Evolutionary conservation across 2,797 vertebrate genomes (phyloP), one percentile per base, ranked within the genome.

Genomic region (Myripristis murdjan): DNA sequence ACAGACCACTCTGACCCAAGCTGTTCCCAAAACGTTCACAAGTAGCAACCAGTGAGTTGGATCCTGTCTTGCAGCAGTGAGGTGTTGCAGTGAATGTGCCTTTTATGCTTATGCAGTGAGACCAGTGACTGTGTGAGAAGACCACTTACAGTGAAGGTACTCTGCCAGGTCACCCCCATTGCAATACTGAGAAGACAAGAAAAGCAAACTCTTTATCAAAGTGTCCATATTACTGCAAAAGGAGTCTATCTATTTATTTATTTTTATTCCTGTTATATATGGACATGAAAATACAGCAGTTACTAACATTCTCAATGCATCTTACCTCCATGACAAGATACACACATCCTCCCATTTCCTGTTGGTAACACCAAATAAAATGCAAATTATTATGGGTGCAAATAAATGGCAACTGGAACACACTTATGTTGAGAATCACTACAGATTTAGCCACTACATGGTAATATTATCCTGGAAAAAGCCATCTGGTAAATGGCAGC

Each of bases 301-400:
- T 18, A 26, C 41, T 18, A 33, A 0, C 18, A 44, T 15, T 67
- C 51, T 18, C 7, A 11, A 51, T 22, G 48, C 51, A 67, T 77
- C 97, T 96, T 87, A 99, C 98, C 97, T 99, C 98, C 98, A 99
- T 99, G 85, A 99, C 96, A 63, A 99, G 95, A 87, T 99, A 99
- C 70, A 99, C 96, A 28, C 95, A 98, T 65, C 96, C 97, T 33
- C 96, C 96, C 87, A 97, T 93, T 75, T 99, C 98, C 98, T 99
- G 88, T 66, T 66, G 70, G 77, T 4, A 33, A 73, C 82, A 76
- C 12, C 49, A 88, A 12, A 86, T 11, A 47, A 47, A 73, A 71
- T 49, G 22, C 12, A 57, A 20, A 62, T 47, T 3, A 75, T 57
- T 9, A 72, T n/a, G 1, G 1, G 4, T n/a, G 23, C n/a, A 22